Percentiles rank a stretch among this genome's conserved stretches.
phyloP scores from a whole-genome alignment of 2,113 vertebrate species.

The Nesogale talazaci region DNA sequence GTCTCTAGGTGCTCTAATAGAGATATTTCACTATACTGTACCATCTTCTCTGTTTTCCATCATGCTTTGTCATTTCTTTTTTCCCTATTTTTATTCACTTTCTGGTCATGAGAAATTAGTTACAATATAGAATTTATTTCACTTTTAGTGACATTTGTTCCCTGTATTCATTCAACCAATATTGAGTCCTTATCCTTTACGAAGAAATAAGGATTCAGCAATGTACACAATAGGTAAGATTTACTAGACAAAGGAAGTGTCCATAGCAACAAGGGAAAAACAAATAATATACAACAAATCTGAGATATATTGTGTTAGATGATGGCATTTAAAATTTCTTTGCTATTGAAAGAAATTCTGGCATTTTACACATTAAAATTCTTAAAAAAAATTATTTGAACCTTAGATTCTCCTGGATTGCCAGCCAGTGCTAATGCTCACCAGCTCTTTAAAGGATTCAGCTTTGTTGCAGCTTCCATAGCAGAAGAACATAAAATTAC shows the following conservation, averaged over 20 bases:
- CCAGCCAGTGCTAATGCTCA: constrained; percentile 98
- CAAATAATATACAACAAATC: neutral
- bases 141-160: constrained; percentile 39
- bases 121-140: constrained; percentile 2
- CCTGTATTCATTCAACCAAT: constrained; percentile 1
- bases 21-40: no score
- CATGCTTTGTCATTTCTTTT: no score
- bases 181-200: constrained; percentile 15
- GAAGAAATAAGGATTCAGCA: neutral
- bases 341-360: constrained; percentile 44
- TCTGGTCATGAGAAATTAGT: no score
- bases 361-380: constrained; percentile 32
- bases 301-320: constrained; percentile 21
- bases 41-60: no score
- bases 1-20: no score
- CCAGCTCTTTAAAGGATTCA: constrained; percentile 99
- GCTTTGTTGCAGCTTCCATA: constrained; percentile 94
- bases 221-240: constrained; percentile 31
- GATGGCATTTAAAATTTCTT: constrained; percentile 4
- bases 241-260: neutral
- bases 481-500: constrained; percentile 95
- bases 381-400: constrained; percentile 76
- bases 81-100: no score
- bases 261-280: neutral
- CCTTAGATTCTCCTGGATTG: constrained; percentile 96